Base-by-base conservation (phyloP, 23 tunicate species). In the Diplosoma virens region DNA sequence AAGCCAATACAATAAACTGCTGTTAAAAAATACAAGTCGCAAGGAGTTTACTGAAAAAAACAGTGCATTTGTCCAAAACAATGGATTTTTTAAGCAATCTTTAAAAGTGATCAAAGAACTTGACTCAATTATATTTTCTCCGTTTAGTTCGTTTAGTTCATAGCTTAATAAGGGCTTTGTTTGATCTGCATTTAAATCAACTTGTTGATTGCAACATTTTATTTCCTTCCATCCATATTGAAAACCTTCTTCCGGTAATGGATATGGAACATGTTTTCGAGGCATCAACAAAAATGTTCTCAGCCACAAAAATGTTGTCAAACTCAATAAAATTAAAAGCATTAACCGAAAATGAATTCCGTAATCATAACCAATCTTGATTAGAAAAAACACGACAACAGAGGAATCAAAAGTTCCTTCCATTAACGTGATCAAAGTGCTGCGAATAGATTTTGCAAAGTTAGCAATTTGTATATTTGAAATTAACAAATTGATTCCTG, bases 381-480 rank as follows among this genome's bases (percentile, higher is more conserved):
- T 3, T 27, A 78, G 31, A 16, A 78, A 65, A 30, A 33, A 78
- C 37, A 78, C 74, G 1, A 78, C 6, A 0, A 66, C 70, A 4
- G 73, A 47, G 5, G 83, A 65, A 30, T 78, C 83, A 41, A 60
- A 65, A 63, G 65, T 30, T 2, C 83, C 83, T 16, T 64, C 65
- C 1, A 63, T 48, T 2, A 78, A 65, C 27, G 83, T 78, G 26
- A 65, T 24, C 3, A 72, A 5, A 9, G 48, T 11, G 3, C 78
- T 61, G 29, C 60, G 34, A 6, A 18, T 26, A 24, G 47, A 32
- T 48, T 64, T 35, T 28, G 69, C 47, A n/a, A 86, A 52, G 29
- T 86, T 79, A 7, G 80, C 92, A 26, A 78, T 30, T 32, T 86
- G 92, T 6, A 79, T 34, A 65, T 86, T 86, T 18, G 34, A 23